These are phyloP conservation scores for Elachura formosa DNA, from an alignment of 2,113 vertebrate species.

Conservation along the genomic window DNA sequence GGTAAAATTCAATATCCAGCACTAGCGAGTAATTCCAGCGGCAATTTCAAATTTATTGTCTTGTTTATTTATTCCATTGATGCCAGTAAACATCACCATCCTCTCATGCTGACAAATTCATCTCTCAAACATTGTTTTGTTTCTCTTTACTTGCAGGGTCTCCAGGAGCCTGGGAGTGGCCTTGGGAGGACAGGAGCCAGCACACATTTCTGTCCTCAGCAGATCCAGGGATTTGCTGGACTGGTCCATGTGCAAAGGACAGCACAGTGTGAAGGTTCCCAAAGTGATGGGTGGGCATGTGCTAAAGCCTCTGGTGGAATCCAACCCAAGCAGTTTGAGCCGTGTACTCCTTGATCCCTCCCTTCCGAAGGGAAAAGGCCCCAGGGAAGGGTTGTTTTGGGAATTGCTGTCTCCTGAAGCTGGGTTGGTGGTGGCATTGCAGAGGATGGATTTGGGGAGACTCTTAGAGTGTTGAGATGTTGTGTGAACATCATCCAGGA, in stretches of 20 bases:
- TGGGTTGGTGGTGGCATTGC: neutral
- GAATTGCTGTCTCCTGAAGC: neutral
- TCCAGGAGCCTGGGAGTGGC: neutral
- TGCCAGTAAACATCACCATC: neutral
- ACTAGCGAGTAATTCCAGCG: conserved; percentile 21
- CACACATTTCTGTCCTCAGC: neutral
- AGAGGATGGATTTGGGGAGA: neutral
- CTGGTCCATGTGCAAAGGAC: neutral
- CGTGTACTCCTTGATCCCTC: neutral
- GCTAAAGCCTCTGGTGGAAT: neutral
- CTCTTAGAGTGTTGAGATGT: neutral
- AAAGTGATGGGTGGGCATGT: rapidly evolving
- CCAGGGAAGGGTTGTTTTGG: neutral
- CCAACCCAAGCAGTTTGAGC: neutral
- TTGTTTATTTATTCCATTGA: conserved; percentile 35
- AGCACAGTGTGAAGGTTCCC: neutral
- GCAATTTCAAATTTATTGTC: conserved; percentile 36
- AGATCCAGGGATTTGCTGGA: neutral
- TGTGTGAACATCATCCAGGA: neutral
- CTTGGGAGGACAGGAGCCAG: neutral
- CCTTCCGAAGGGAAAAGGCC: neutral
- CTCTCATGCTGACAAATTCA: neutral
- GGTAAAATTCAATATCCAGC: conserved; percentile 32
- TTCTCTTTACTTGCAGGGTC: neutral
- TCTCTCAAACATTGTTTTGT: neutral